A percentile compares a stretch with the other conserved stretches of the same genome.
Evolutionary conservation across 2,888 invertebrate genomes (phyloP).

Genomic region (Pseudoips prasinana): DNA sequence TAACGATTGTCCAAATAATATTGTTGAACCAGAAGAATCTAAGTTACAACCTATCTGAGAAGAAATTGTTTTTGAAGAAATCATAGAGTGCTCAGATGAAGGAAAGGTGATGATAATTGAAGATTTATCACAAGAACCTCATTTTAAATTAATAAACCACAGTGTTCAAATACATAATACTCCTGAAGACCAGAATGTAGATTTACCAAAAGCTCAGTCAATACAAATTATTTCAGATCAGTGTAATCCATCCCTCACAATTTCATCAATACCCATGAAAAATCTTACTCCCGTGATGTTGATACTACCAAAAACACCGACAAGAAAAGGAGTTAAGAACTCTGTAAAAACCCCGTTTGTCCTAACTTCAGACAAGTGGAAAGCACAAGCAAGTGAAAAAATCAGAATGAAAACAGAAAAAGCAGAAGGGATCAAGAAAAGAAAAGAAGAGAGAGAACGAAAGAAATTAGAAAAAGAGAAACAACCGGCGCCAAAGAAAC

Average conservation of each 20-base stretch:
- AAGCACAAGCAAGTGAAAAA: conserved; percentile 14
- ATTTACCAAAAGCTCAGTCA: conserved; percentile 5
- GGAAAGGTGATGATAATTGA: too few species aligned
- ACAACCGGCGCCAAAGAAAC: conserved; percentile 6
- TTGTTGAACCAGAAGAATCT: too few species aligned
- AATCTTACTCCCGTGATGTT: conserved; percentile 7
- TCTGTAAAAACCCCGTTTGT: conserved; percentile 14
- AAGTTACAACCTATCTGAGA: too few species aligned
- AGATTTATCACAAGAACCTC: too few species aligned
- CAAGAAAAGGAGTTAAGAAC: conserved; percentile 15
- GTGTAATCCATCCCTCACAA: conserved; percentile 3
- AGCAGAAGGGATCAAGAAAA: conserved; percentile 17
- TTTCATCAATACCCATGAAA: conserved; percentile 1
- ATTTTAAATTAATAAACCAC: too few species aligned
- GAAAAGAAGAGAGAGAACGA: conserved; percentile 10
- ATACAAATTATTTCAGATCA: conserved; percentile 4
- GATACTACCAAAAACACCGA: conserved; percentile 17
- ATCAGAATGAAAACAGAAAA: conserved; percentile 11
- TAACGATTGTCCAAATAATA: too few species aligned
- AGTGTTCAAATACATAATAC: conserved; percentile 6
- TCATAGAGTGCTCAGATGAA: too few species aligned
- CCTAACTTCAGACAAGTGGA: conserved; percentile 12
- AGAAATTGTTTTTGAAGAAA: too few species aligned
- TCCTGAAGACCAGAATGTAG: conserved; percentile 5
- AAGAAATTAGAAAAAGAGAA: conserved; percentile 12